Percentiles rank a stretch among this genome's conserved stretches.
Evolutionary conservation across 2,797 vertebrate species (phyloP).

Genomic region (Platalea minor): DNA sequence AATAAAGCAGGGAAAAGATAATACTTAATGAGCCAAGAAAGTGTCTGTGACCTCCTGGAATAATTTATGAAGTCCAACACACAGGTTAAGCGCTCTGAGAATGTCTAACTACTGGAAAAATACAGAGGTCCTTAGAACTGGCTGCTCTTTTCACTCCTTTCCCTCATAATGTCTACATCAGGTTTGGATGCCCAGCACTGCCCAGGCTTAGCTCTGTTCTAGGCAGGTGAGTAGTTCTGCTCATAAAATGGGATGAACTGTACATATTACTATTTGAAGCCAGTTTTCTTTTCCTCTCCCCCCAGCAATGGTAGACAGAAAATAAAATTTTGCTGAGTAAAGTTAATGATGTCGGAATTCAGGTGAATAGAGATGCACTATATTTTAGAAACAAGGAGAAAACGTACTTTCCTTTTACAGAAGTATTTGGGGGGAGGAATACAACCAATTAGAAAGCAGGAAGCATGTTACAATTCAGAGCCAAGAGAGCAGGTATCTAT

Average conservation of each 20-base stretch:
- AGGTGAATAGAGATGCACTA: not conserved
- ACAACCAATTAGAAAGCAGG: not conserved
- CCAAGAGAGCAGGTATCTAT: not conserved
- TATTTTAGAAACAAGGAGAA: not conserved
- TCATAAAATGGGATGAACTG: not conserved
- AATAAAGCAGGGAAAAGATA: not conserved
- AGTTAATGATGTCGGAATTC: not conserved
- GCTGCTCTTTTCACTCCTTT: not conserved
- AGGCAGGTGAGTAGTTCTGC: not conserved
- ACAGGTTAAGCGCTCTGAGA: not conserved
- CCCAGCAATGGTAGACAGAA: not conserved
- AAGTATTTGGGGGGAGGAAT: fast-evolving
- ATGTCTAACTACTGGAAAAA: not conserved
- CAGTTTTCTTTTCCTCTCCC: not conserved
- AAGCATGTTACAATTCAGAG: not conserved
- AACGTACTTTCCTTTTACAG: not conserved
- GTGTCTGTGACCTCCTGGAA: not conserved
- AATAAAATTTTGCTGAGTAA: not conserved
- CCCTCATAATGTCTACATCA: not conserved
- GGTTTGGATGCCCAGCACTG: not conserved
- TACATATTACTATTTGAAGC: not conserved
- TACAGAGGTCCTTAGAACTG: not conserved
- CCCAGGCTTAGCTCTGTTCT: not conserved
- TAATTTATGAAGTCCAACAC: not conserved
- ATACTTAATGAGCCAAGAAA: not conserved